Conservation (phyloP, 2,797 vertebrate genomes). For the Hoplostethus mediterraneus region DNA sequence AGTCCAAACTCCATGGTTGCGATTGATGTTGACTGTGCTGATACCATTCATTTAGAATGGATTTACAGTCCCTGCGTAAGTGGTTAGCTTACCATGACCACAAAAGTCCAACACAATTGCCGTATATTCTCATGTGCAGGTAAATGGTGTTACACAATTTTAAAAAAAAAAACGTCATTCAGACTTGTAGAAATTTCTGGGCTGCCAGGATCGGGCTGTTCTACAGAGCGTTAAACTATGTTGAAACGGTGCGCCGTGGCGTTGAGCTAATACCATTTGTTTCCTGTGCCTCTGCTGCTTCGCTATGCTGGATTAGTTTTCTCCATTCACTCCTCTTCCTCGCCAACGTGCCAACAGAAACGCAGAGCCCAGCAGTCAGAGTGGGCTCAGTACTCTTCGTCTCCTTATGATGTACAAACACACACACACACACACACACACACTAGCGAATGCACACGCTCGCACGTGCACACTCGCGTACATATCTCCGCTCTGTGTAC, state of each 20-base stretch:
- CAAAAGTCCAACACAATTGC: constrained; percentile 29
- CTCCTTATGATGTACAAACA: constrained; percentile 23
- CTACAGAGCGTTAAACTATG: constrained; percentile 70
- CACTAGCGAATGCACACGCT: neutral
- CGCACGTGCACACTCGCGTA: neutral
- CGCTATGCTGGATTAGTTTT: constrained; percentile 77
- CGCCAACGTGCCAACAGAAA: constrained; percentile 44
- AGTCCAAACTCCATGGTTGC: constrained; percentile 2
- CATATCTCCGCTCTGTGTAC: constrained; percentile 26
- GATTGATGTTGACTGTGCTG: constrained; percentile 8
- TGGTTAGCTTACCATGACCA: constrained; percentile 20
- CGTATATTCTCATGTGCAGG: constrained; percentile 5
- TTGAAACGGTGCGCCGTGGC: constrained; percentile 63
- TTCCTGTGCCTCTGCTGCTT: constrained; percentile 73
- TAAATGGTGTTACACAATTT: constrained; percentile 24
- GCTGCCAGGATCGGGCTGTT: constrained; percentile 57
- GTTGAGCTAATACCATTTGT: constrained; percentile 73
- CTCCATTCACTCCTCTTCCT: constrained; percentile 59
- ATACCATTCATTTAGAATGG: neutral
- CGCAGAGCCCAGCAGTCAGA: constrained; percentile 16
- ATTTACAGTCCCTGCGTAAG: constrained; percentile 3
- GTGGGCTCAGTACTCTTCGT: constrained; percentile 42
- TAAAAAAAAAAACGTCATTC: constrained; percentile 53
- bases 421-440: constrained; percentile 2
- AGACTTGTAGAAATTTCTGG: constrained; percentile 39